Base-by-base conservation (phyloP, 2,797 vertebrate species). In the Arremon brunneinucha region DNA sequence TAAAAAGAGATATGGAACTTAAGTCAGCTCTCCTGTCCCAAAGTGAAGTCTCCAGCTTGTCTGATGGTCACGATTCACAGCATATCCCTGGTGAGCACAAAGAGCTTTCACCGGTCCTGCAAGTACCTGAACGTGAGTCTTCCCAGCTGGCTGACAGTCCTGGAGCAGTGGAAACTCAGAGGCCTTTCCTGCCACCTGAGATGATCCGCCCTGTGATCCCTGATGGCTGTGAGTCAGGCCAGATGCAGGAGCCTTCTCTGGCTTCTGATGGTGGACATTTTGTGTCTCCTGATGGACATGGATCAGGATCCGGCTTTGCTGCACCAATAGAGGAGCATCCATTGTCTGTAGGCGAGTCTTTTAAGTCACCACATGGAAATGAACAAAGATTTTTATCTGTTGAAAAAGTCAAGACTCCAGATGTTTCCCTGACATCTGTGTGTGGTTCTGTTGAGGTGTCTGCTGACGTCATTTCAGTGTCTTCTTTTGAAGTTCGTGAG, bases 121-220 rank as follows among this genome's bases (percentile, higher is more conserved):
- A 97, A 9, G 88, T 95, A 55, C 92, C 96, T 90, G 90, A 94
- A 76, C 92, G n/a, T 82, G 96, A 93, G 52, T 93, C 96, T 56
- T 97, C 96, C 22, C 95, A 94, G 18, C 94, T 97, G 84, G 81
- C 91, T 57, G 95, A 93, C 41, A 94, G 65, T 47, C 30, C 52
- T 34, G 90, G 85, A 64, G 41, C 49, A 49, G 8, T 12, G 79
- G 94, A 95, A 46, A 11, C 41, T 83, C 87, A 79, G 11, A 94
- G 97, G 26, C 93, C 95, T 95, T 94, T 94, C 1, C 47, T 94
- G 64, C 95, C 95, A 18, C 93, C 97, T 83, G 93, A 96, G 77
- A 95, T 90, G 94, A 91, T 95, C 52, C 63, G n/a, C n/a, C 96
- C 97, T 64, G 94, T 46, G 1, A 96, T 97, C 67, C 91, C 96